A percentile compares a stretch with the other conserved stretches of the same genome.
phyloP scores from a whole-genome alignment of 64 coral and sea anemone genomes.

The Hydrozoanthus tunicans region DNA sequence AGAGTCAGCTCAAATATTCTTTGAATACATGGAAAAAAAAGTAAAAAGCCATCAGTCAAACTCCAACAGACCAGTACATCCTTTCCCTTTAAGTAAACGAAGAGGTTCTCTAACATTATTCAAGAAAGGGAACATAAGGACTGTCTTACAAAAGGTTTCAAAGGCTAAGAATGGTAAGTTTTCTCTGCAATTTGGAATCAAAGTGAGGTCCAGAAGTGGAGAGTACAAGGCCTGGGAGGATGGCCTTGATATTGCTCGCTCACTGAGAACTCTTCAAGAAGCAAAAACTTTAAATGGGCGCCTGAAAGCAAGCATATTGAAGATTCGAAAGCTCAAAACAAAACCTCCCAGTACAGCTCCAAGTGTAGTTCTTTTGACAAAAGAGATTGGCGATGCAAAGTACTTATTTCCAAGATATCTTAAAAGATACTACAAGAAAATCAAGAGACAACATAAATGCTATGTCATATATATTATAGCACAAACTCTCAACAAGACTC shows the following conservation, averaged over 20 bases:
- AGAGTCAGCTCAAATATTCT: slow-evolving; percentile 64
- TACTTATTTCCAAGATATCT: slow-evolving; percentile 64
- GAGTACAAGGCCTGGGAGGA: slow-evolving; percentile 25
- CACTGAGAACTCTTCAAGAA: not conserved
- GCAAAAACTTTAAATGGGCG: not conserved
- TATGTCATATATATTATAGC: slow-evolving; percentile 70
- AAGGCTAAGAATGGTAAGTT: not conserved
- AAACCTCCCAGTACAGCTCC: slow-evolving; percentile 21
- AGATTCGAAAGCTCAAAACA: slow-evolving; percentile 32
- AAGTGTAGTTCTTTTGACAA: not conserved
- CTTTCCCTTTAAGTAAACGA: not conserved
- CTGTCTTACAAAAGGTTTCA: slow-evolving; percentile 10
- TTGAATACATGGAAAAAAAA: slow-evolving; percentile 46
- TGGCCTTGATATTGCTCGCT: slow-evolving; percentile 21
- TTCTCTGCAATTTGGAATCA: slow-evolving; percentile 65
- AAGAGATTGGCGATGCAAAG: slow-evolving; percentile 35
- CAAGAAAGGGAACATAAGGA: slow-evolving; percentile 34
- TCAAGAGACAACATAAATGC: slow-evolving; percentile 48
- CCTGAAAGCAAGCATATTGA: slow-evolving; percentile 19
- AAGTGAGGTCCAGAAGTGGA: slow-evolving; percentile 56
- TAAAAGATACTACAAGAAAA: slow-evolving; percentile 53
- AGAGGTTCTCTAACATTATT: slow-evolving; percentile 19
- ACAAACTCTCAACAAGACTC: slow-evolving; percentile 20
- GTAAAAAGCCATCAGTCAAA: not conserved
- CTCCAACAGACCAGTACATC: slow-evolving; percentile 19